Evolutionary conservation across 2,888 invertebrate genomes (phyloP), one percentile per base, ranked within the genome.

Genomic region (Apomyelois bistriatella): DNA sequence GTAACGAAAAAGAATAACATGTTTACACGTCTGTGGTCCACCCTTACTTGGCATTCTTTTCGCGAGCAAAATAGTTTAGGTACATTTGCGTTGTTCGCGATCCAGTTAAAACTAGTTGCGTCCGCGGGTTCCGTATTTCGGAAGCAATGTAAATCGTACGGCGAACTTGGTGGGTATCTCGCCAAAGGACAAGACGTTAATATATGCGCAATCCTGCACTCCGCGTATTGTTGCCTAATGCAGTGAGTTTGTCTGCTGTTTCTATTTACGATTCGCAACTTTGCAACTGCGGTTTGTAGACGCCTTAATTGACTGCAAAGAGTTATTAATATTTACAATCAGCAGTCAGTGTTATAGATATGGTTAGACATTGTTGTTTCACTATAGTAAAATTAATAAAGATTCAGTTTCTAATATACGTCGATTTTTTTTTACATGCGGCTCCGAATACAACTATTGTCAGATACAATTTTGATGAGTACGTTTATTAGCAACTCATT

Each of bases 181-280:
- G 79, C 84, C 79, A 82, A 85, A 85, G 88, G 89, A 89, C 88
- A 84, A 86, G 86, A 87, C 84, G 86, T 76, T 89, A 89, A 89
- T 89, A 80, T 88, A 89, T 89, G 85, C 81, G 75, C 82, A 82
- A 85, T 84, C 79, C 82, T 78, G 83, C 79, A 79, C 77, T 76
- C 73, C 76, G 79, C 82, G 83, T 85, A 84, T 88, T 87, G 85
- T 85, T 78, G 78, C 76, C 79, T 85, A 84, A 84, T 85, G 84
- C 77, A 69, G 63, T 64, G 76, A 84, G 81, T 85, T 85, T 74
- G 80, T 79, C 76, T 72, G 65, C 72, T 74, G 74, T 74, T 76
- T 77, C 76, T 81, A 78, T 85, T 86, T 85, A 80, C 76, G 77
- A 72, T 66, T 64, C 55, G 56, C 62, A 69, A 74, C 69, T 76